These are phyloP conservation scores for Lemur catta DNA, from an alignment of 2,797 vertebrate species.

Conservation along the genomic window DNA sequence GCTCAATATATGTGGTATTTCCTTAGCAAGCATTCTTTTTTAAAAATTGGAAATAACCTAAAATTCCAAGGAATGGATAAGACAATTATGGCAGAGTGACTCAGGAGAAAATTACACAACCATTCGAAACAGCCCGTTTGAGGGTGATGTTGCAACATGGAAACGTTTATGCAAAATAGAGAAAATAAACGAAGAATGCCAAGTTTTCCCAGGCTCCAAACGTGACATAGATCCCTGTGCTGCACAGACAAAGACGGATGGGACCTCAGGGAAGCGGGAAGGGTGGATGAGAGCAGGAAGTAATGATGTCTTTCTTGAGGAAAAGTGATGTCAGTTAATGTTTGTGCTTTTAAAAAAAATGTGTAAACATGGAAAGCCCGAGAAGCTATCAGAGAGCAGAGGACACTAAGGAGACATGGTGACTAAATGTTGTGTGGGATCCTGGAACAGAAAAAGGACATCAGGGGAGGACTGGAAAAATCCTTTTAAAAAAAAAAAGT, in stretches of 20 bases:
- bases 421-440: fast-evolving
- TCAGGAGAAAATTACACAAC: not conserved
- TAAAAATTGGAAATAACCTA: not conserved
- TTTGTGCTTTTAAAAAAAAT: not conserved
- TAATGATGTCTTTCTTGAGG: not conserved
- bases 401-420: not conserved
- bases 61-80: not conserved
- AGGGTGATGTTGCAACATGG: not conserved
- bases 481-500: not conserved
- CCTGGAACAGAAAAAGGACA: not conserved
- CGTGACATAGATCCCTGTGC: fast-evolving
- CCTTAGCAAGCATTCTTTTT: not conserved
- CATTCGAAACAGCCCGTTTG: not conserved
- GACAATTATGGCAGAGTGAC: not conserved
- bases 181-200: not conserved
- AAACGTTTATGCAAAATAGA: not conserved
- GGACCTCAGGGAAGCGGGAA: not conserved
- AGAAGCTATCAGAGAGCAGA: not conserved
- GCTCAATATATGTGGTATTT: not conserved
- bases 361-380: not conserved
- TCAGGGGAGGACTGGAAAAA: not conserved
- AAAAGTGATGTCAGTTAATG: not conserved
- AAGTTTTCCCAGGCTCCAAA: not conserved
- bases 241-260: fast-evolving
- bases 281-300: no score